These are phyloP conservation scores for Meles meles DNA, from an alignment of 2,113 vertebrate species.

Conservation along the genomic window DNA sequence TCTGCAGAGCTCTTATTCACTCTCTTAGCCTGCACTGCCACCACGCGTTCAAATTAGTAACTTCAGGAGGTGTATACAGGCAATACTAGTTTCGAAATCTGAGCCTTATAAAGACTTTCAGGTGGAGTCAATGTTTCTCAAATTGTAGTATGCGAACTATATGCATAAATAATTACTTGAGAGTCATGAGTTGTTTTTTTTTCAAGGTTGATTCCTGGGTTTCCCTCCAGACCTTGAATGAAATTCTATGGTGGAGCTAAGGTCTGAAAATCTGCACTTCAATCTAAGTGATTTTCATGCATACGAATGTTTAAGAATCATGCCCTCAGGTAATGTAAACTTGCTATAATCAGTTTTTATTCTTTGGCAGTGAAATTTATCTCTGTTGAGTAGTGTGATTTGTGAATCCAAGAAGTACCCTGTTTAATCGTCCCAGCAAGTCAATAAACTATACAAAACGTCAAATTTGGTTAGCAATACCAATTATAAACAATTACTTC, in stretches of 20 bases:
- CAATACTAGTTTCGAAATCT: neutral
- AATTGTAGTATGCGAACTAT: neutral
- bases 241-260: neutral
- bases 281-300: neutral
- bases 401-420: neutral
- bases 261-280: neutral
- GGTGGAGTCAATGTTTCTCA: neutral
- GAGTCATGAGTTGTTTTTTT: neutral
- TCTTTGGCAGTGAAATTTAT: neutral
- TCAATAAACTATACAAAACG: neutral
- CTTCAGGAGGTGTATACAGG: neutral
- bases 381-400: neutral
- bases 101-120: neutral
- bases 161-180: neutral
- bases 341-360: neutral
- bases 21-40: slow-evolving; percentile 70
- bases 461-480: neutral
- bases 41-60: slow-evolving; percentile 57
- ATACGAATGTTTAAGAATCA: neutral
- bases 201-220: neutral
- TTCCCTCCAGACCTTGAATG: neutral
- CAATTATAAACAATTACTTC: neutral
- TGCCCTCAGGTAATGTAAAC: neutral
- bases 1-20: neutral
- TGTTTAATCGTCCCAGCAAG: neutral